Evolutionary conservation across 2,113 vertebrate genomes (phyloP), one percentile per base, ranked within the genome.

Genomic region (Glaucidium brasilianum): DNA sequence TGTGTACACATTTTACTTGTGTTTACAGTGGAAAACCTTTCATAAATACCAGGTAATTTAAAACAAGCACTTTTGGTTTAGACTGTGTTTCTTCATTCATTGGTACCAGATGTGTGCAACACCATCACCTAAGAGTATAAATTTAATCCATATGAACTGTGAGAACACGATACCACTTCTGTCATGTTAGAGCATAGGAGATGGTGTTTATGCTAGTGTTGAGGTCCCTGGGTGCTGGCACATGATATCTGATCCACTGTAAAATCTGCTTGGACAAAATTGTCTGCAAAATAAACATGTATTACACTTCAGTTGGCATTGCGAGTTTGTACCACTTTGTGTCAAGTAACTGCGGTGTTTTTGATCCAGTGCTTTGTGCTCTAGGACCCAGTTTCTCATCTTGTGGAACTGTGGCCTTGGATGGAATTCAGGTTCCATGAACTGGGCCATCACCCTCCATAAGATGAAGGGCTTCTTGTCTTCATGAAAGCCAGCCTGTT

Each of bases 401-500:
- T 23, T 1, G 1, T 76, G 53, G 56, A 92, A 47, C 66, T 0
- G 7, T 0, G 5, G 66, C 35, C 66, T 59, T 75, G 35, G 53
- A 73, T 79, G 62, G 58, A 92, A 77, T 73, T 93, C 67, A 76
- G 75, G 19, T 39, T 88, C 41, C 17, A 22, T 23, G 58, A 82
- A 79, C 32, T 32, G 49, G 35, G 75, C 62, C 39, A 37, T 63
- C 63, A 76, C 6, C 60, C 45, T 80, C 41, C 45, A 5, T 29
- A 85, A 67, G 25, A 84, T 55, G 83, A 92, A 96, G 72, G 50
- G 47, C 63, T 95, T 77, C 74, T 83, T 95, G 75, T 80, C 27
- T 41, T 77, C 41, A 63, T 84, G 80, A 92, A 96, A 91, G 86
- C 55, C 50, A 86, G 80, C n/a, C 68, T 92, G 39, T 91, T 94